Percentiles rank a stretch among this genome's conserved stretches.
Conservation (phyloP, 2,888 invertebrate species). For the Morpho helenor region DNA sequence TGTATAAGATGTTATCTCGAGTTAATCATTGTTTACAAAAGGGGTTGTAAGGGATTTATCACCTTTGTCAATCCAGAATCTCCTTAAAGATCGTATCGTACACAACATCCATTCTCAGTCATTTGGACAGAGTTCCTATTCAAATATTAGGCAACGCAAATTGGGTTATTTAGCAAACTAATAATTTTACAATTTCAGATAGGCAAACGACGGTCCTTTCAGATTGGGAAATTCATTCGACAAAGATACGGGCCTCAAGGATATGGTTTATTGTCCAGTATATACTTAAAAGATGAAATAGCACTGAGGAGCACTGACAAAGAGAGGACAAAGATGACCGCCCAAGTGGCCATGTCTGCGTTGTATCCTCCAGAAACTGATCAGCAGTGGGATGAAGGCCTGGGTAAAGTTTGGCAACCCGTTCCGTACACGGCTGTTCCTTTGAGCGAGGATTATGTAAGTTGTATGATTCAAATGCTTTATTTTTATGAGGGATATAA, state of each 20-base stretch:
- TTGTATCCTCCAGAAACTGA: constrained; percentile 56
- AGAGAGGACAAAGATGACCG: constrained; percentile 68
- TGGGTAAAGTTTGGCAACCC: constrained; percentile 68
- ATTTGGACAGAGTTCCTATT: constrained; percentile 4
- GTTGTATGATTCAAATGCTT: constrained; percentile 29
- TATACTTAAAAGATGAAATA: constrained; percentile 55
- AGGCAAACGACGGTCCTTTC: constrained; percentile 56
- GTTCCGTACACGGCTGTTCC: constrained; percentile 61
- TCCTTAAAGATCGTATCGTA: too few relatives aligned
- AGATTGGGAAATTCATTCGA: constrained; percentile 57
- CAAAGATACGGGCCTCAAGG: constrained; percentile 52
- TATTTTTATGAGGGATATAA: too few relatives aligned
- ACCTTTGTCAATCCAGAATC: too few relatives aligned
- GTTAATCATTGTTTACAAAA: too few relatives aligned
- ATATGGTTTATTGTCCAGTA: constrained; percentile 45
- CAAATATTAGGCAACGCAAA: constrained; percentile 10
- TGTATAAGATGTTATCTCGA: too few relatives aligned
- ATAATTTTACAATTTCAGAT: constrained; percentile 33
- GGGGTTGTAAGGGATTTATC: too few relatives aligned
- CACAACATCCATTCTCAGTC: not conserved
- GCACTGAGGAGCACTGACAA: constrained; percentile 61
- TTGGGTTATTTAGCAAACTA: constrained; percentile 12
- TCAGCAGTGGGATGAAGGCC: constrained; percentile 63
- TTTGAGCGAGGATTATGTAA: constrained; percentile 59
- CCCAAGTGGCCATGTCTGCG: constrained; percentile 60